phyloP scores from a whole-genome alignment of 2,113 vertebrate genomes.

The Melospiza melodia region DNA sequence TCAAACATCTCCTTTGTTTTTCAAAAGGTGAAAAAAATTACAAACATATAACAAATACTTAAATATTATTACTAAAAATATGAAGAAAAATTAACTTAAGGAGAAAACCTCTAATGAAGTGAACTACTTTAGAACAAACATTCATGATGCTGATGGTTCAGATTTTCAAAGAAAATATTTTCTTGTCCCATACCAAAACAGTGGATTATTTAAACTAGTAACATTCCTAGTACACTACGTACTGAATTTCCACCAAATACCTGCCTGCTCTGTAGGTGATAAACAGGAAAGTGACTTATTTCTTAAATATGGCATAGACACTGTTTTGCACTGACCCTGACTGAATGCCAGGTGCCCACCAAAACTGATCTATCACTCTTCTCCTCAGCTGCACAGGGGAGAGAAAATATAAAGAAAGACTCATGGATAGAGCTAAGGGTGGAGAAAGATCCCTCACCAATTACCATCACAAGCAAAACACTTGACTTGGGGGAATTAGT shows the following conservation, averaged over 20 bases:
- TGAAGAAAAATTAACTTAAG: neutral
- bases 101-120: neutral
- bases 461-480: neutral
- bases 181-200: neutral
- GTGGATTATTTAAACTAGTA: neutral
- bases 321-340: neutral
- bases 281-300: neutral
- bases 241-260: neutral
- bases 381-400: neutral
- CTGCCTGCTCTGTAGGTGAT: neutral
- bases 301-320: neutral
- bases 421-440: neutral
- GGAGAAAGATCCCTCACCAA: neutral
- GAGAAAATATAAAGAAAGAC: neutral
- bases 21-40: neutral
- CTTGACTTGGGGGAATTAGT: fast-evolving
- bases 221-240: neutral
- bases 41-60: neutral
- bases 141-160: neutral
- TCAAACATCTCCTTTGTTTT: neutral
- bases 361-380: neutral
- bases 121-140: neutral
- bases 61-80: neutral
- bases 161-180: neutral
- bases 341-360: neutral